Evolutionary conservation across 1,140 invertebrate genomes (phyloP), one percentile per base, ranked within the genome.

Genomic region (Drosophila nikananu): DNA sequence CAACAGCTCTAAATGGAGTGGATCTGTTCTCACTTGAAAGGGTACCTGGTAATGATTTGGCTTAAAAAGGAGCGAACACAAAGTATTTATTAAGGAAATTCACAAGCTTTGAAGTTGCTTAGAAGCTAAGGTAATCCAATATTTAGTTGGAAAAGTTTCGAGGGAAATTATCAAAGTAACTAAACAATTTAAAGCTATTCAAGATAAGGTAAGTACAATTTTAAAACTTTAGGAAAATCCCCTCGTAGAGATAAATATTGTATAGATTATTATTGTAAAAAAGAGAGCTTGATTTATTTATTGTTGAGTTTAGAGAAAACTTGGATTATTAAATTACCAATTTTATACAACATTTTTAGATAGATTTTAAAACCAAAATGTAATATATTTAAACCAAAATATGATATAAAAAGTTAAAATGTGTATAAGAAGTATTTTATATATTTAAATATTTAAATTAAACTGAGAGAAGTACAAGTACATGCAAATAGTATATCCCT

Each of bases 1-100:
- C 32, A 37, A 17, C 27, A 12, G 44, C 60, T 49, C n/a, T 48
- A 44, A 25, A 44, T 63, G 27, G 39, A 65, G 39, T 65, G 37
- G 27, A 63, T 23, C 32, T 44, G 60, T 44, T 44, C 58, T 44
- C 41, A 63, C 32, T 59, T 21, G 19, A 55, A 54, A 54, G 32
- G 19, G 19, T 51, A 51, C 19, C 35, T 15, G 5, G 30, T 54
- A 54, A 54, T 54, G 52, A 54, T 54, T 37, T 35, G 52, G 52
- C 52, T 37, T 23, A 37, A 55, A 55, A 37, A 55, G 52, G 52
- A 37, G 52, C 23, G 52, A 55, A 23, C 32, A 21, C 8, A 55
- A 55, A 55, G 13, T 35, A 35, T 54, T 21, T 35, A 21, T 21
- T 54, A 15, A 5, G 13, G 49, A 55, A 37, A 37, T 55, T 8